Base-by-base conservation (phyloP, 2,888 invertebrate species). In the Cephus pulcher region DNA sequence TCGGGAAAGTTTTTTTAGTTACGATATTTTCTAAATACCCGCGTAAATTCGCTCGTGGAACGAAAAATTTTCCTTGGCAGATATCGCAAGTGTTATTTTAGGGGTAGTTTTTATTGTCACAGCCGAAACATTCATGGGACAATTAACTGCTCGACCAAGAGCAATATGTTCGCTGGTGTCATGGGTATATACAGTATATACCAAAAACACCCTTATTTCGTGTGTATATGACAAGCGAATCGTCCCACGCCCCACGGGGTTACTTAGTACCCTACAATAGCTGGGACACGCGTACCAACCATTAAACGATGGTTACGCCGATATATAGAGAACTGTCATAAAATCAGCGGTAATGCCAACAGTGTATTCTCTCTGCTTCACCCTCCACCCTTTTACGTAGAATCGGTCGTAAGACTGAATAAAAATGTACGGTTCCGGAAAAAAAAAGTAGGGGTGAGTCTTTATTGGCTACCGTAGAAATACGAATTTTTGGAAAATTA, bases 201-300 rank as follows among this genome's bases (percentile, higher is more conserved):
- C 76, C n/a, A 30, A 30, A 33, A 73, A 70, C 56, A 82, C 84
- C 85, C 85, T 85, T 85, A 86, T 86, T 86, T 84, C 81, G 80
- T 81, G 80, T 80, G 80, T 73, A 73, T 77, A 76, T 73, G 74
- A 73, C 69, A 73, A 76, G 71, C 79, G 75, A 32, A 83, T 81
- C 85, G 82, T 86, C 86, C 86, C 86, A 86, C 86, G 86, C 85
- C 85, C 86, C 79, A 78, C 80, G 80, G 80, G 83, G 82, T 82
- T 82, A 83, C 82, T 85, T 81, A 78, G 81, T 75, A 81, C 85
- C 82, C 82, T 83, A 84, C 84, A 84, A 85, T 84, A 77, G 80
- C 79, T 68, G 78, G 77, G 68, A 83, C 86, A 86, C 86, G 85
- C 86, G 86, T 80, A 79, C 80, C 73, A 76, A 75, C 83, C 86